Base-by-base conservation (phyloP, 2,113 vertebrate genomes). In the Heterochromis multidens region DNA sequence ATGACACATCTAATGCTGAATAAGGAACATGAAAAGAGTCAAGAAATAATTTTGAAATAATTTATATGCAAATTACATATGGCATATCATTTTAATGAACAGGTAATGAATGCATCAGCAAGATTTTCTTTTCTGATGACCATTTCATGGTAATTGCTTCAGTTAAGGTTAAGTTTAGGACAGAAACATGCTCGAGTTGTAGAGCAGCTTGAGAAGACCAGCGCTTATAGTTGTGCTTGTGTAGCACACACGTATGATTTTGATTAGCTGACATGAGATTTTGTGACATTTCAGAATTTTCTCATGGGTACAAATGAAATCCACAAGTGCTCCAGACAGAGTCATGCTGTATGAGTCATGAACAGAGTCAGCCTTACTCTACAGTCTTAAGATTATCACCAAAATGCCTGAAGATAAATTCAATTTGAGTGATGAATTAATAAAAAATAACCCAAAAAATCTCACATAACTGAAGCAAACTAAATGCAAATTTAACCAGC, bases 21-120 rank as follows among this genome's bases (percentile, higher is more conserved):
- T 81, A 27, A 65, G 21, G 77, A 78, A 56, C 74, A 67, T 60
- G 10, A 65, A 72, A 70, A 70, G 65, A 40, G 46, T 49, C 1
- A 10, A 46, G 58, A 58, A 46, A 56, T 17, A 58, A 85, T 81
- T 77, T 77, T 77, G 65, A 82, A 43, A 82, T 74, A 3, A 87
- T 90, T 80, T 74, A 80, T 62, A 90, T 86, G 86, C 58, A 21
- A 84, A 89, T 74, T 54, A 7, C 17, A 79, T 40, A 60, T 82
- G 23, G 43, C 58, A 67, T 56, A 77, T 80, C 5, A 60, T 46
- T 76, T 78, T 56, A 85, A 87, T 87, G 70, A 87, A 67, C 21
- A 74, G 21, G 29, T 46, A 81, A 81, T 13, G 23, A 63, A 81
- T 81, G 21, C 63, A 65, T 46, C 49, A 10, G 54, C 57, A 76